Base-by-base conservation (phyloP, 30 jellyfish, hydroid and myxozoan species). In the Cassiopea xamachana region DNA sequence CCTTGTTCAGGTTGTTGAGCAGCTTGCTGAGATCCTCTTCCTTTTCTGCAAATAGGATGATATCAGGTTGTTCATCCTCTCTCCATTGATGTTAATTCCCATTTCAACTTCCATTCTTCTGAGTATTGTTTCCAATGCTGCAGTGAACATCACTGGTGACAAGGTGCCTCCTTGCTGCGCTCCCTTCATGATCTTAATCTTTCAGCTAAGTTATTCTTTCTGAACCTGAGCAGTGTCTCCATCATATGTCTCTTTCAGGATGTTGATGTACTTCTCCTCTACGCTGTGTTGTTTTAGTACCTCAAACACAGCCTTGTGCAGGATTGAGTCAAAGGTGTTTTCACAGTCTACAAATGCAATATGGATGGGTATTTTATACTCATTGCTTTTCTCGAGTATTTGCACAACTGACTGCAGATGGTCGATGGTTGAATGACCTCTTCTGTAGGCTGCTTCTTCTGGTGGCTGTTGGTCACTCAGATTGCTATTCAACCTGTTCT, bases 21-120 rank as follows among this genome's bases (percentile, higher is more conserved):
- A 76, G 89, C 49, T 55, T 85, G 62, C 75, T 51, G 12, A 73
- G 93, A 1, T 85, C 64, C 27, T 85, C 87, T 73, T 76, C 94
- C 13, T 43, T 50, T 45, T 87, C 88, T 48, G 94, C 83, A 87
- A 85, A 75, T 83, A 87, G 60, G 90, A 87, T 87, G 94, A 87
- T 87, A 58, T 75, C 73, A 87, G 75, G 59, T 87, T 87, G 89
- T 87, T 87, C 73, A 87, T 47, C 7, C 69, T 50, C 55, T 87
- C 94, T 76, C 94, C 94, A 46, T 87, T 87, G 94, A 76, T 87
- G 94, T 87, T 87, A 51, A 87, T 87, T 7, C 89, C 94, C 6
- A 5, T 44, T 48, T 87, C 94, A 85, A 85, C n/a, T n/a, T n/a
- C n/a, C n/a, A n/a, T n/a, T n/a, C n/a, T n/a, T n/a, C n/a, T n/a